A percentile compares a stretch with the other conserved stretches of the same genome.
These are phyloP conservation scores for Trichopoda pennipes DNA, from an alignment of 2,888 invertebrate species.

Conservation along the genomic window DNA sequence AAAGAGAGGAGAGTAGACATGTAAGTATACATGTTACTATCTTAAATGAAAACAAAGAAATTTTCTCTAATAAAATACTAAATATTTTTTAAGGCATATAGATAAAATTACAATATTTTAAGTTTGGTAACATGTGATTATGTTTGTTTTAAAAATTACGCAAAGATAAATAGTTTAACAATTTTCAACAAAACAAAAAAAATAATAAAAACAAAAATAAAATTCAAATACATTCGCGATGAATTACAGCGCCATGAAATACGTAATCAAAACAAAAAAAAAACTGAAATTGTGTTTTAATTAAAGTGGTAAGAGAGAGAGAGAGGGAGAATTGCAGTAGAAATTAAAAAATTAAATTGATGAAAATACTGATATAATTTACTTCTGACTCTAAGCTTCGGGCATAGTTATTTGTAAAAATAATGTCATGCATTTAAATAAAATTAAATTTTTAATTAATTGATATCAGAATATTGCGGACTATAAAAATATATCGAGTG, in stretches of 20 bases:
- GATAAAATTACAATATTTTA: conserved; percentile 62
- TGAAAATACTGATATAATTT: too few relatives aligned
- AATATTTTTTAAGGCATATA: conserved; percentile 63
- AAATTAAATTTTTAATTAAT: too few relatives aligned
- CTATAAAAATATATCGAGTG: too few relatives aligned
- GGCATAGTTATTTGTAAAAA: too few relatives aligned
- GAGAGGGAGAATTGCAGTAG: too few relatives aligned
- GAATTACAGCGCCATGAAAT: conserved; percentile 64
- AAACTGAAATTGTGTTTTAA: conserved; percentile 24
- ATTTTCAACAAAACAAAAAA: conserved; percentile 58
- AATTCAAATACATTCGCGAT: conserved; percentile 61
- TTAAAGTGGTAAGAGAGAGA: background rate
- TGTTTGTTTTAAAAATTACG: conserved; percentile 63
- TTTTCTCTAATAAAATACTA: conserved; percentile 46
- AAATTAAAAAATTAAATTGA: too few relatives aligned
- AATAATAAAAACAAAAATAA: conserved; percentile 55
- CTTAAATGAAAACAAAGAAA: background rate
- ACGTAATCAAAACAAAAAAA: conserved; percentile 62
- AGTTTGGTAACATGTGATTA: conserved; percentile 67
- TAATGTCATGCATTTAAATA: too few relatives aligned
- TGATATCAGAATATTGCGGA: too few relatives aligned
- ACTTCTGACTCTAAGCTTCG: too few relatives aligned
- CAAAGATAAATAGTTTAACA: conserved; percentile 22
- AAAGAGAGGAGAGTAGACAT: conserved; percentile 14
- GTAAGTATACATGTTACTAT: conserved; percentile 26